Evolutionary conservation across 2,888 invertebrate genomes (phyloP).

Genomic region (Octonoba sinensis): DNA sequence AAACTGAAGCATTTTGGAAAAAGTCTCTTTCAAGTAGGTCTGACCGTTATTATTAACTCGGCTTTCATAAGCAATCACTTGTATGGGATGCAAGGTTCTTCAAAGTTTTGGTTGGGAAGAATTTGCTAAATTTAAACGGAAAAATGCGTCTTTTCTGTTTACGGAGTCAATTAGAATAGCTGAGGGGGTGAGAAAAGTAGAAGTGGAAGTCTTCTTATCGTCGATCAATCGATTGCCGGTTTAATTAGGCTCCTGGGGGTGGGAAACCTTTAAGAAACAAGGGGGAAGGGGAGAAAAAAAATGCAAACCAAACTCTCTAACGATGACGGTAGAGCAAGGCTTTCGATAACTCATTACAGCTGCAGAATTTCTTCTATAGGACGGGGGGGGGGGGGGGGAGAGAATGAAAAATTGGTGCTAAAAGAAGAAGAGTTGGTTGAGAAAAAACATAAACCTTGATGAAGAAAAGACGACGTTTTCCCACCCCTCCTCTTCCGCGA

Average conservation of each 20-base stretch:
- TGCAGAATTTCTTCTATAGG: slow-evolving; percentile 28
- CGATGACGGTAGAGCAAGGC: slow-evolving; percentile 30
- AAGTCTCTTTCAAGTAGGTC: too few species aligned
- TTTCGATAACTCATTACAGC: slow-evolving; percentile 63
- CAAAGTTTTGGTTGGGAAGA: background rate
- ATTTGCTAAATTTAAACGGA: slow-evolving; percentile 55
- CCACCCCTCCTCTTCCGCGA: background rate
- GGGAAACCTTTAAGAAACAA: background rate
- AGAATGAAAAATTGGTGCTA: slow-evolving; percentile 46
- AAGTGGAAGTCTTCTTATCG: slow-evolving; percentile 49
- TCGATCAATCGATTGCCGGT: slow-evolving; percentile 60
- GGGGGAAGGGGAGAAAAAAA: slow-evolving; percentile 5
- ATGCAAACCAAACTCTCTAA: slow-evolving; percentile 28
- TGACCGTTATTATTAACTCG: too few species aligned
- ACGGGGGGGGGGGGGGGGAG: slow-evolving; percentile 8
- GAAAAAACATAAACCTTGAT: slow-evolving; percentile 40
- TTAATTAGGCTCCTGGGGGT: slow-evolving; percentile 20
- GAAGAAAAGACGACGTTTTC: slow-evolving; percentile 47
- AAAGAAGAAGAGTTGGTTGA: slow-evolving; percentile 16
- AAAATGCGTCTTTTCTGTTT: slow-evolving; percentile 29
- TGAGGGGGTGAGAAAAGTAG: background rate
- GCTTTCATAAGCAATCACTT: too few species aligned
- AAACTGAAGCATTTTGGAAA: too few species aligned
- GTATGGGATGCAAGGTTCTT: too few species aligned
- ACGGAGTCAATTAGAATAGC: slow-evolving; percentile 43